Conservation (phyloP, 2,888 invertebrate genomes). For the Sialis lutaria region DNA sequence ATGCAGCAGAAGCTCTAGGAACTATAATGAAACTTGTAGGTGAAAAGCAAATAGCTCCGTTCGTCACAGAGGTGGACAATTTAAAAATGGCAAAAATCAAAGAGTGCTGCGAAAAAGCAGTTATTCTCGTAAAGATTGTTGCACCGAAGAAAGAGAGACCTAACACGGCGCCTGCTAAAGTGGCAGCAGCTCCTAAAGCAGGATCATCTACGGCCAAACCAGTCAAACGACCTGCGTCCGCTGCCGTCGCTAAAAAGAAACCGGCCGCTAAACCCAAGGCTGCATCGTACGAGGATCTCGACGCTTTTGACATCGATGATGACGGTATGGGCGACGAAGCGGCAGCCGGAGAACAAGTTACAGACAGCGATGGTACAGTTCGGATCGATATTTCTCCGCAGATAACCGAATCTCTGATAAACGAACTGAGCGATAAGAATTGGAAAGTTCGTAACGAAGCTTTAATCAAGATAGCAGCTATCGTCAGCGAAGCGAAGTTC, state of each 20-base stretch:
- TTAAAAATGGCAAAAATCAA: slow-evolving; percentile 88
- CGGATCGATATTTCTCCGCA: slow-evolving; percentile 68
- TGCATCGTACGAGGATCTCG: slow-evolving; percentile 31
- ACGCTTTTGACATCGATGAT: slow-evolving; percentile 27
- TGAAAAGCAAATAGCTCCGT: slow-evolving; percentile 74
- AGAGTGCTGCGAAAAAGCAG: slow-evolving; percentile 86
- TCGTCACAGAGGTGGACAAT: slow-evolving; percentile 75
- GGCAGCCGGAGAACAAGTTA: slow-evolving; percentile 24
- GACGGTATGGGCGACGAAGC: slow-evolving; percentile 16
- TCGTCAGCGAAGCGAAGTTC: slow-evolving; percentile 58
- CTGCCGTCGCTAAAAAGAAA: slow-evolving; percentile 18
- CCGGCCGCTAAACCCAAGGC: slow-evolving; percentile 18
- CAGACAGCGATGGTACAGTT: slow-evolving; percentile 45
- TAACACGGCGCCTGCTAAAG: slow-evolving; percentile 32
- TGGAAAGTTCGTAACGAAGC: slow-evolving; percentile 82
- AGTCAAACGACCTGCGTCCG: slow-evolving; percentile 28
- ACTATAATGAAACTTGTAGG: slow-evolving; percentile 87
- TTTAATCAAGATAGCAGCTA: slow-evolving; percentile 48
- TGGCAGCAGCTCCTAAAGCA: slow-evolving; percentile 25
- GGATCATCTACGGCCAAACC: slow-evolving; percentile 32
- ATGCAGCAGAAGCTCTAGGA: slow-evolving; percentile 83
- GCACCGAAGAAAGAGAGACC: slow-evolving; percentile 43
- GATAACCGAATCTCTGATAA: slow-evolving; percentile 63
- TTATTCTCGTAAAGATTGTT: slow-evolving; percentile 55
- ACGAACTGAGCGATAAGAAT: slow-evolving; percentile 73